Percentiles rank a stretch among this genome's conserved stretches.
These are phyloP conservation scores for Alloscopus bannaensis DNA, from an alignment of 2,888 invertebrate genomes.

Conservation along the genomic window DNA sequence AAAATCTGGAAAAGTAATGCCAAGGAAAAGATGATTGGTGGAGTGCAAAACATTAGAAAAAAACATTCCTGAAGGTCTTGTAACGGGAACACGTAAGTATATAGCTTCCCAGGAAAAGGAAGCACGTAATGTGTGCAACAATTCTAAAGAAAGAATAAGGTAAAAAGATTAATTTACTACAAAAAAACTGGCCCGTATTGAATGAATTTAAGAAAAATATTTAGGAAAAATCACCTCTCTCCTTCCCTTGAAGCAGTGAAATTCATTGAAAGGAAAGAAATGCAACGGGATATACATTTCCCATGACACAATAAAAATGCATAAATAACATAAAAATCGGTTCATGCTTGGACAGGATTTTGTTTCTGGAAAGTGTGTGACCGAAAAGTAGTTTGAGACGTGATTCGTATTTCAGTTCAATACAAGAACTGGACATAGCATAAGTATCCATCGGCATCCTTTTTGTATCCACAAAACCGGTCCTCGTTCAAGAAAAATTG, in stretches of 20 bases:
- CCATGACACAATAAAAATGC: conserved; percentile 31
- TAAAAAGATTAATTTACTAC: conserved; percentile 30
- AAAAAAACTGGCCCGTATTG: conserved; percentile 53
- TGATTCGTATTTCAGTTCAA: conserved; percentile 35
- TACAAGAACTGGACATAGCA: conserved; percentile 42
- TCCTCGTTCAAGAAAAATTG: conserved; percentile 52
- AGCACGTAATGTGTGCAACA: too few relatives aligned
- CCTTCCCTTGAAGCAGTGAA: conserved; percentile 9
- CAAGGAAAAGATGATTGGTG: conserved; percentile 23
- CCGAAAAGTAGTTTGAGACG: conserved; percentile 59
- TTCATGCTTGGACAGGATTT: conserved; percentile 22
- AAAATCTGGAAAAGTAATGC: conserved; percentile 19
- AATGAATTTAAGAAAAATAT: conserved; percentile 34
- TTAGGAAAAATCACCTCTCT: background rate
- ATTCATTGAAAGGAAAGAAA: conserved; percentile 5
- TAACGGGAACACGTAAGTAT: conserved; percentile 43
- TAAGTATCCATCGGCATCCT: conserved; percentile 7
- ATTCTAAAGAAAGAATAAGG: conserved; percentile 29
- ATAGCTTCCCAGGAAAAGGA: conserved; percentile 38
- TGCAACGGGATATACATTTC: conserved; percentile 56
- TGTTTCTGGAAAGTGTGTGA: conserved; percentile 48
- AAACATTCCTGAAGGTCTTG: conserved; percentile 20
- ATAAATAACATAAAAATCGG: conserved; percentile 14
- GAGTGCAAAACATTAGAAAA: background rate
- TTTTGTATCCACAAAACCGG: conserved; percentile 54